These are phyloP conservation scores for Chelmon rostratus DNA, from an alignment of 2,797 vertebrate species.

Conservation along the genomic window DNA sequence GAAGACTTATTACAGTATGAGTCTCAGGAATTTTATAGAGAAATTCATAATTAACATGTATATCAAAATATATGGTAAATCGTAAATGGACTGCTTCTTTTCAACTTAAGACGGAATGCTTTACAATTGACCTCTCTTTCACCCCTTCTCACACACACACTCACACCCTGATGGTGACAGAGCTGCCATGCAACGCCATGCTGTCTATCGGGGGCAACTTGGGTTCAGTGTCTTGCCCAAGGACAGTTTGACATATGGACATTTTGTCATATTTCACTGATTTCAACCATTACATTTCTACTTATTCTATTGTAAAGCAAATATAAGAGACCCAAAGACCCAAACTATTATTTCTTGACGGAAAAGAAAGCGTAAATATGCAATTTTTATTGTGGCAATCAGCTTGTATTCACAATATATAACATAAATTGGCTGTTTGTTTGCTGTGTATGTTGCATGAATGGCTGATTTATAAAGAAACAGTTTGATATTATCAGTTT, in stretches of 20 bases:
- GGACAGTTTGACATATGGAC: neutral
- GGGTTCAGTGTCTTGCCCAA: too few species aligned
- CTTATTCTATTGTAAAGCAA: too few species aligned
- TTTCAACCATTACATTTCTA: neutral
- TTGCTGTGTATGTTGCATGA: neutral
- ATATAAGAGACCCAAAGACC: too few species aligned
- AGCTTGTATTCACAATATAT: too few species aligned
- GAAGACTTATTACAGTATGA: neutral
- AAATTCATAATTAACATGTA: neutral
- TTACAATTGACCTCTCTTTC: too few species aligned
- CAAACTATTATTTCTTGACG: too few species aligned
- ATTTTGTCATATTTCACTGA: neutral
- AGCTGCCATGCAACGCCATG: too few species aligned
- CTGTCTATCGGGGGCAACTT: too few species aligned
- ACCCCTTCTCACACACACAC: too few species aligned
- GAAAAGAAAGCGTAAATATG: neutral
- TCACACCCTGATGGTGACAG: too few species aligned
- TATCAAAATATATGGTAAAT: neutral
- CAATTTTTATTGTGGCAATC: neutral
- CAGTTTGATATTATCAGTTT: neutral
- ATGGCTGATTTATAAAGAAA: neutral
- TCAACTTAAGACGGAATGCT: too few species aligned
- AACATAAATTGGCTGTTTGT: neutral
- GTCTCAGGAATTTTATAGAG: neutral
- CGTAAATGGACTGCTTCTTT: too few species aligned